Conservation (phyloP, 2,888 invertebrate species). For the Drosophila putrida region DNA sequence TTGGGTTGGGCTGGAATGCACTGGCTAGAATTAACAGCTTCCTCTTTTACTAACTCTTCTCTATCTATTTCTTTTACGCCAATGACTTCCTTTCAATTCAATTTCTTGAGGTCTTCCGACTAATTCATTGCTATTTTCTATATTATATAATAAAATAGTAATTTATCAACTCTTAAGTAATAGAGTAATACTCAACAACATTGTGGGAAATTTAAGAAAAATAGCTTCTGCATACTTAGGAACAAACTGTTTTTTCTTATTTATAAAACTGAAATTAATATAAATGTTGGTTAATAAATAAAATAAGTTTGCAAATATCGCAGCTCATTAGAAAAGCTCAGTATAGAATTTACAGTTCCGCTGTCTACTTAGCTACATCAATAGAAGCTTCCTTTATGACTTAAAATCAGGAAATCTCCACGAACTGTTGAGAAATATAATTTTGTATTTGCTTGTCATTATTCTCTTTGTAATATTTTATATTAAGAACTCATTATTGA, state of each 20-base stretch:
- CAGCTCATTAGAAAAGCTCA: conserved; percentile 30
- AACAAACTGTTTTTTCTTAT: neutral
- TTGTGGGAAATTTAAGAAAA: neutral
- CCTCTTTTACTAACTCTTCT: too few species aligned
- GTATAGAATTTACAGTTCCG: conserved; percentile 27
- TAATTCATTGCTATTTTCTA: too few species aligned
- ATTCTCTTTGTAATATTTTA: neutral
- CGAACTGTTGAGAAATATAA: neutral
- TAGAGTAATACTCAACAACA: too few species aligned
- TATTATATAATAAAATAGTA: too few species aligned
- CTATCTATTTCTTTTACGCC: too few species aligned
- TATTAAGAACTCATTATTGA: neutral
- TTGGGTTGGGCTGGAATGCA: neutral
- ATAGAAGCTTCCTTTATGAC: neutral
- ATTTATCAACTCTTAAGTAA: too few species aligned
- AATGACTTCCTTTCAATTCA: too few species aligned
- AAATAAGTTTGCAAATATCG: conserved; percentile 48
- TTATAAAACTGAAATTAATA: conserved; percentile 3
- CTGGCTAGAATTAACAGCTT: neutral
- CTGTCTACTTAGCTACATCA: conserved; percentile 3
- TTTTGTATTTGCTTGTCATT: neutral
- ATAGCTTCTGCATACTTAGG: neutral
- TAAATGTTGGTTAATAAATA: conserved; percentile 15
- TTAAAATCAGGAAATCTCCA: conserved; percentile 2
- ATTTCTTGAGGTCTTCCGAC: too few species aligned